A percentile compares a stretch with the other conserved stretches of the same genome.
Evolutionary conservation across 2,888 invertebrate species (phyloP).

Genomic region (Empis livida): DNA sequence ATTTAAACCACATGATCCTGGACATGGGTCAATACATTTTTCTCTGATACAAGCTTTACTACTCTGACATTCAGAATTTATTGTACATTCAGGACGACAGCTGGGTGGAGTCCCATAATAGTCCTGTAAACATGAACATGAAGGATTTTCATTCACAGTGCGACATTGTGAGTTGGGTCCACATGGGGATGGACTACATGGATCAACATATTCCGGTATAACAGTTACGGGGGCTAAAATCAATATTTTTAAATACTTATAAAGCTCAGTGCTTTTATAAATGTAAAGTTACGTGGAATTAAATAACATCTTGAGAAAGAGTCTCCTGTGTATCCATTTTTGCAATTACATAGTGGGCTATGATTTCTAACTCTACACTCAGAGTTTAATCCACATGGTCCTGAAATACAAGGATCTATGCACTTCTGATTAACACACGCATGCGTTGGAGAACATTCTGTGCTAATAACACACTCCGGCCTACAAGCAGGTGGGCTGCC

Average conservation of each 20-base stretch:
- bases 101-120: conserved; percentile 55
- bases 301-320: conserved; percentile 54
- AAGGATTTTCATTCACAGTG: conserved; percentile 43
- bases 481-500: conserved; percentile 55
- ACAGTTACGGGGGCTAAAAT: conserved; percentile 11
- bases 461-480: conserved; percentile 53
- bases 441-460: conserved; percentile 46
- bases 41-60: conserved; percentile 54
- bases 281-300: conserved; percentile 32
- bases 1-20: conserved; percentile 51
- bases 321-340: conserved; percentile 56
- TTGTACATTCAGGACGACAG: conserved; percentile 55
- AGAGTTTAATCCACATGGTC: conserved; percentile 52
- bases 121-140: conserved; percentile 49
- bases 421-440: conserved; percentile 56
- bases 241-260: neutral
- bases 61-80: conserved; percentile 54
- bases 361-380: conserved; percentile 64
- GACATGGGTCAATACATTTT: conserved; percentile 57
- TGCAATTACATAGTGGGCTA: conserved; percentile 64
- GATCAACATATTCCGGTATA: conserved; percentile 34
- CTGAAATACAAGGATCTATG: conserved; percentile 47
- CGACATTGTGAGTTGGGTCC: conserved; percentile 50
- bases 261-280: no score
- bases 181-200: conserved; percentile 53